Evolutionary conservation across 1,140 invertebrate species (phyloP).

Genomic region (Meteorus sp.): DNA sequence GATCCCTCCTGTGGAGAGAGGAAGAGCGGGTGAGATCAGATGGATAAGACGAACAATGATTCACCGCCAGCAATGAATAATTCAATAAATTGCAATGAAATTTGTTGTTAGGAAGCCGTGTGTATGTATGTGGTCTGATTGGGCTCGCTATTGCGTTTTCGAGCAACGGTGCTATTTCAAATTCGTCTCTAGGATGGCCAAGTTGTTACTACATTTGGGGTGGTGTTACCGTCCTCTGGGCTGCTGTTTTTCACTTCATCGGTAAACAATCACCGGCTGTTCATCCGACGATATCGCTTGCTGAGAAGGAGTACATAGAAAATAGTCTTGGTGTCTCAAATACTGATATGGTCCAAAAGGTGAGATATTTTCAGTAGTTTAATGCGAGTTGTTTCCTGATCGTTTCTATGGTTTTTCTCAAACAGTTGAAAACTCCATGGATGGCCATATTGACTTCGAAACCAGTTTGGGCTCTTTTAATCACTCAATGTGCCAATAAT

Average conservation of each 20-base stretch:
- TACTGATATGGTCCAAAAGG: conserved; percentile 52
- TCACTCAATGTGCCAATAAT: conserved; percentile 81
- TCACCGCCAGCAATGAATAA: neutral
- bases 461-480: conserved; percentile 80
- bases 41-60: neutral
- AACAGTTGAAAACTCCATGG: conserved; percentile 71
- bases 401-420: neutral
- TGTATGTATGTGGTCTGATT: conserved; percentile 62
- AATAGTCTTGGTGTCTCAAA: conserved; percentile 56
- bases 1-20: conserved; percentile 71
- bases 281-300: conserved; percentile 46
- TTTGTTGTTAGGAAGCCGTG: conserved; percentile 47
- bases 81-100: neutral
- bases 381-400: too few species aligned
- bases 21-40: conserved; percentile 51
- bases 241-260: conserved; percentile 46
- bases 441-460: conserved; percentile 71
- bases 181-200: conserved; percentile 65
- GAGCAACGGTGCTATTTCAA: conserved; percentile 63
- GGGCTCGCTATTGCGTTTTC: conserved; percentile 67
- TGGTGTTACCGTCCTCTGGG: conserved; percentile 44
- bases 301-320: conserved; percentile 58
- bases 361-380: too few species aligned
- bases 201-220: conserved; percentile 66
- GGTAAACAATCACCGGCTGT: conserved; percentile 60